Base-by-base conservation (phyloP, 2,113 vertebrate genomes). In the Cavia porcellus region DNA sequence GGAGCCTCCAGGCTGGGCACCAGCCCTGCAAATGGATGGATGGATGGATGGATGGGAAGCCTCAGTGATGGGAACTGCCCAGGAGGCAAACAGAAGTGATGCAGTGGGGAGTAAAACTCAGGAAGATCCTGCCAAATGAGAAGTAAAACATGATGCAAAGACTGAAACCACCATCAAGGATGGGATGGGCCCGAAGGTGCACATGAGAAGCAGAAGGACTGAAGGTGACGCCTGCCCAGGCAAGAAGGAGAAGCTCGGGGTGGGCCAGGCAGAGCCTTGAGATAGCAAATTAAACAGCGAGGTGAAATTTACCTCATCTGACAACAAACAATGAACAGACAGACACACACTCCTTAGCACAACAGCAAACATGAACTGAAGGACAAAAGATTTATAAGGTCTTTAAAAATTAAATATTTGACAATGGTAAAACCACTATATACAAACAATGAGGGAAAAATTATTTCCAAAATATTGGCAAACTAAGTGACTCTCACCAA, bases 381-480 rank as follows among this genome's bases (percentile, higher is more conserved):
- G 30, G 30, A 28, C 62, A 96, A 92, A 61, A 75, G 5, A 93
- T n/a, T 24, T 75, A 42, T 55, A 12, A 86, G 45, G 30, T 82
- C 61, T 86, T 95, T 68, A 86, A 96, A 70, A 82, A 68, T 20
- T 47, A 85, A 57, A 14, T 38, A 89, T 57, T 96, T 94, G 86
- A 86, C 24, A 75, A 52, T n/a, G 42, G 30, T 50, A 89, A 92
- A 90, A 62, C 35, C 88, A 68, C 19, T 19, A 62, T 25, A 38
- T 87, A 72, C 12, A 77, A 95, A 86, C 28, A 74, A 80, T 42
- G 57, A 61, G 52, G 45, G 47, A 47, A 83, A 91, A 89, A 50
- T 19, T 61, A 66, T 14, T 62, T 81, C 24, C 30, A 90, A 47
- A 93, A 66, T 64, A 4, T 57, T 84, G 64, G 19, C 47, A 72